These are phyloP conservation scores for Alauda arvensis DNA, from an alignment of 2,797 vertebrate species.

Conservation along the genomic window DNA sequence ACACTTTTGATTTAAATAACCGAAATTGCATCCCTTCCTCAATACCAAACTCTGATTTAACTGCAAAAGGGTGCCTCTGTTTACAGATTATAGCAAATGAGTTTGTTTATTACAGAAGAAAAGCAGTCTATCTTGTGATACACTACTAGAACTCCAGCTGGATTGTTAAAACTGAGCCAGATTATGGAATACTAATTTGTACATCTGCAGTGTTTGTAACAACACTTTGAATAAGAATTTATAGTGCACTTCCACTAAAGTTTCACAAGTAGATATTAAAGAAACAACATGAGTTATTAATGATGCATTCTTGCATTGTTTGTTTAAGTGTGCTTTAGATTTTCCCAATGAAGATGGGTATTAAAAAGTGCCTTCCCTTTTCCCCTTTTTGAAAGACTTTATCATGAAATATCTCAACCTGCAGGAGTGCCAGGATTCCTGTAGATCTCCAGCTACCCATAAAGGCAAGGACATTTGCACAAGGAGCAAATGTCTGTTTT, in stretches of 20 bases:
- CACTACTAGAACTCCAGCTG: background rate
- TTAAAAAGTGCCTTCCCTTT: background rate
- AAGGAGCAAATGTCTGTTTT: slow-evolving; percentile 58
- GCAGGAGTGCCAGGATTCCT: slow-evolving; percentile 46
- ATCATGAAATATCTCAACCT: background rate
- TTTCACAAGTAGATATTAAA: background rate
- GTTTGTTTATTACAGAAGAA: background rate
- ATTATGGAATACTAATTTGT: background rate
- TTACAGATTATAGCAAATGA: background rate
- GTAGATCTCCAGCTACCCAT: slow-evolving; percentile 38
- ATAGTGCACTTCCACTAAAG: background rate
- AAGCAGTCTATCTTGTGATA: background rate
- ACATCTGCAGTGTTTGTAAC: background rate
- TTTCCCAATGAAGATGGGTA: background rate
- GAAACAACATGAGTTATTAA: background rate
- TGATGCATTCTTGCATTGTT: background rate
- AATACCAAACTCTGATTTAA: background rate
- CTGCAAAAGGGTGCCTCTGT: background rate
- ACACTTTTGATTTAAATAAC: background rate
- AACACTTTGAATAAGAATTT: background rate
- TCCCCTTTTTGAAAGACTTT: background rate
- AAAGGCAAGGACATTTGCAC: slow-evolving; percentile 46
- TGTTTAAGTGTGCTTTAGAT: background rate
- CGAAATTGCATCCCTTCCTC: accelerated
- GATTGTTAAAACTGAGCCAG: background rate